These are phyloP conservation scores for Microcebus jonahi DNA, from an alignment of 2,113 vertebrate genomes.

Conservation along the genomic window DNA sequence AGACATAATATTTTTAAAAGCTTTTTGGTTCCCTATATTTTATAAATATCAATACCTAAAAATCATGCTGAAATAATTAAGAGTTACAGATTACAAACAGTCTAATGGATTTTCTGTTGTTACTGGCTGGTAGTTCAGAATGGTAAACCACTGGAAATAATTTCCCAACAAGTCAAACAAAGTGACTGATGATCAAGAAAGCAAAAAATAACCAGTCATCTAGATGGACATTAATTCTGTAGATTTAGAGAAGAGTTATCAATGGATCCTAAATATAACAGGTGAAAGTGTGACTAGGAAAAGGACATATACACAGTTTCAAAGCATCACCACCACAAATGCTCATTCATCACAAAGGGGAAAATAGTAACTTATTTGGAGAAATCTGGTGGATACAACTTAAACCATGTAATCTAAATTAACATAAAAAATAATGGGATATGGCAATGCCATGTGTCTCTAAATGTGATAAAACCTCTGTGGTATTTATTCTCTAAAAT, in stretches of 20 bases:
- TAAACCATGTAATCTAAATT: background rate
- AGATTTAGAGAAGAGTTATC: background rate
- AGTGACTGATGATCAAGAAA: background rate
- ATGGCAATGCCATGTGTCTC: background rate
- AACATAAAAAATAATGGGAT: background rate
- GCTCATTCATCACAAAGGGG: background rate
- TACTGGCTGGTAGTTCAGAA: background rate
- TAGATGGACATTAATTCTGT: background rate
- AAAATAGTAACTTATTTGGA: background rate
- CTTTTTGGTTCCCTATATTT: background rate
- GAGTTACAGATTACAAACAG: background rate
- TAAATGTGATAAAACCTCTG: background rate
- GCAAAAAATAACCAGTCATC: background rate
- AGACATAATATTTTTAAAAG: background rate
- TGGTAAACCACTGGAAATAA: background rate
- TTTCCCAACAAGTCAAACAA: background rate
- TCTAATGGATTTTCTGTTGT: background rate
- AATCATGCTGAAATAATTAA: background rate
- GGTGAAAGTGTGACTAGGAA: background rate
- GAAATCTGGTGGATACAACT: background rate
- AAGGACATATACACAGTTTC: background rate
- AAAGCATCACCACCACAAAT: background rate
- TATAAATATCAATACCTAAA: background rate
- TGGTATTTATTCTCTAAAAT: background rate
- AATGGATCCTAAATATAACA: background rate